Percentiles rank a stretch among this genome's conserved stretches.
These are phyloP conservation scores for Cynocephalus volans DNA, from an alignment of 2,113 vertebrate species.

Conservation along the genomic window DNA sequence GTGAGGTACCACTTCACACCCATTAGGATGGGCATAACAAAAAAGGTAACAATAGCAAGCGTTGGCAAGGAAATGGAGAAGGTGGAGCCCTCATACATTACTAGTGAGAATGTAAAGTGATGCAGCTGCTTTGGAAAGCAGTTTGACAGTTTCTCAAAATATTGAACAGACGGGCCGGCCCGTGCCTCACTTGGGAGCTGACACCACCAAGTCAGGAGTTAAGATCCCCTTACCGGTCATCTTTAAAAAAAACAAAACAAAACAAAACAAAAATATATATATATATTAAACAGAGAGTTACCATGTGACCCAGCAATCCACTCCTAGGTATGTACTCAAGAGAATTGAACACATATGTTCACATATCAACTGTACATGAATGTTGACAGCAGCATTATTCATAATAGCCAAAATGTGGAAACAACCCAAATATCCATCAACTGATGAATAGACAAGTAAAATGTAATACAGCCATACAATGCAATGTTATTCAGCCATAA, in stretches of 20 bases:
- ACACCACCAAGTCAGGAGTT: too few species aligned
- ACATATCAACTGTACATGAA: neutral
- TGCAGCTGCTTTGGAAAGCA: neutral
- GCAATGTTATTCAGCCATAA: neutral
- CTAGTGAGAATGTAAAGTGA: neutral
- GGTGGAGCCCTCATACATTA: neutral
- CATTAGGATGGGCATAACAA: neutral
- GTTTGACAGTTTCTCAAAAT: neutral
- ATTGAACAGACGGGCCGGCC: neutral
- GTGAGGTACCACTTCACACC: neutral
- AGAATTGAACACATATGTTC: neutral
- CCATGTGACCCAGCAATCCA: neutral
- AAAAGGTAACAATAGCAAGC: neutral
- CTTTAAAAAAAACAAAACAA: too few species aligned
- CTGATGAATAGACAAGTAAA: neutral
- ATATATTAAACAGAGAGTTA: neutral
- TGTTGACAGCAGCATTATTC: neutral
- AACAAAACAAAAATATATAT: too few species aligned
- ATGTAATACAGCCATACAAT: neutral
- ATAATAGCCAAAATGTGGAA: neutral
- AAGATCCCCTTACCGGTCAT: too few species aligned
- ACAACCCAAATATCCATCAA: neutral
- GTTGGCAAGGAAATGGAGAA: neutral
- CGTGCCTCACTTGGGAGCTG: too few species aligned
- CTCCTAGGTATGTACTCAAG: neutral